Percentiles rank a stretch among this genome's conserved stretches.
Conservation (phyloP, 2,888 invertebrate genomes). For the Perizoma flavofasciatum region DNA sequence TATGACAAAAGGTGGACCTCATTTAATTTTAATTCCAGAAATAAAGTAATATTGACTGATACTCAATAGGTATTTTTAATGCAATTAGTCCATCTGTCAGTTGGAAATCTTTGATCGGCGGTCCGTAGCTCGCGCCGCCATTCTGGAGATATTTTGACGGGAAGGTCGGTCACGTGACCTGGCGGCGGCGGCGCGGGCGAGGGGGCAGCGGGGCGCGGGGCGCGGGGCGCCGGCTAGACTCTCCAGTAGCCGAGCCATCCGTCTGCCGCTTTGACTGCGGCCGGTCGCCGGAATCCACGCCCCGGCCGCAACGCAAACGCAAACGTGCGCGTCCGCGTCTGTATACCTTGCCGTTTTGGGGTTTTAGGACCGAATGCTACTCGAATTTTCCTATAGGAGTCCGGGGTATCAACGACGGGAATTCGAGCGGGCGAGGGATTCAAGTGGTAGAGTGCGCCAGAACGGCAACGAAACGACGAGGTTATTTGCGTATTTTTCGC, state of each 20-base stretch:
- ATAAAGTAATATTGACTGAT: no score
- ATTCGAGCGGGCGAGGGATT: slow-evolving; percentile 33
- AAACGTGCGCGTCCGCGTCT: slow-evolving; percentile 56
- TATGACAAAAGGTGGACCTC: no score
- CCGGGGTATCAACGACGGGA: slow-evolving; percentile 13
- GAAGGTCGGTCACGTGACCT: slow-evolving; percentile 92
- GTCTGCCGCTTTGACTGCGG: slow-evolving; percentile 81
- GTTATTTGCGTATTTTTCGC: slow-evolving; percentile 73
- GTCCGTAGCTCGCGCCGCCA: slow-evolving; percentile 78
- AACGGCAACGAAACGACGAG: slow-evolving; percentile 43
- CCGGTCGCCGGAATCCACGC: slow-evolving; percentile 77
- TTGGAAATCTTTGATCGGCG: slow-evolving; percentile 58
- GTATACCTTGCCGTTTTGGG: slow-evolving; percentile 51
- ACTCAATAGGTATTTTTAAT: no score
- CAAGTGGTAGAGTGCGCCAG: slow-evolving; percentile 45
- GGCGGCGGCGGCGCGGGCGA: slow-evolving; percentile 65
- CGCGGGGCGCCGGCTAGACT: slow-evolving; percentile 85
- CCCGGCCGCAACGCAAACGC: slow-evolving; percentile 42
- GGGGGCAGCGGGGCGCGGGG: slow-evolving; percentile 51
- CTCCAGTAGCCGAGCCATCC: slow-evolving; percentile 85
- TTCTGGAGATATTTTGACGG: slow-evolving; percentile 90
- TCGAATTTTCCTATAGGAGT: slow-evolving; percentile 39
- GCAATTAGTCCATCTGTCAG: slow-evolving; percentile 13
- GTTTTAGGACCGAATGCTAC: slow-evolving; percentile 32
- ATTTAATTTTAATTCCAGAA: no score